Evolutionary conservation across 2,888 invertebrate genomes (phyloP).

Genomic region (Endomychus coccineus): DNA sequence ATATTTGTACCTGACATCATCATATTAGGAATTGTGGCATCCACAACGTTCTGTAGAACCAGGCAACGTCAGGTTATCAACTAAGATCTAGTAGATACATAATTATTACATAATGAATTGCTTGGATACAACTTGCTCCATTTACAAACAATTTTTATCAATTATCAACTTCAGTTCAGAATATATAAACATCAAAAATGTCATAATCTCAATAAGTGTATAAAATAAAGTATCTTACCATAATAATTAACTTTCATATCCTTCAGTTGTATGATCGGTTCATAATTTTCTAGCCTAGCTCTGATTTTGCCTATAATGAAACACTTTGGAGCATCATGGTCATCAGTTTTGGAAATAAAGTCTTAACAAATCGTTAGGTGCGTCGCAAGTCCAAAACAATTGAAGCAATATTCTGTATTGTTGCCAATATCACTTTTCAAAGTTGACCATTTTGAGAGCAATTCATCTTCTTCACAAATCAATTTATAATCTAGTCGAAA

Average conservation of each 20-base stretch:
- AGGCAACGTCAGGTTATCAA: no score
- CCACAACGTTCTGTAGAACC: no score
- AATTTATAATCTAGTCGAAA: conserved; percentile 53
- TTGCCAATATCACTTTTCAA: conserved; percentile 54
- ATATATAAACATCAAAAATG: no score
- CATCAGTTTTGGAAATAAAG: conserved; percentile 36
- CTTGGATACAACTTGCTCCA: no score
- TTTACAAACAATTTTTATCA: no score
- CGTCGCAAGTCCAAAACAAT: conserved; percentile 69
- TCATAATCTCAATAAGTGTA: no score
- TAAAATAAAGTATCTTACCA: no score
- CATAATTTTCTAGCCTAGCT: conserved; percentile 56
- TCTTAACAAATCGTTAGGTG: conserved; percentile 58
- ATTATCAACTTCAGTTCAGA: no score
- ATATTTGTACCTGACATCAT: no score
- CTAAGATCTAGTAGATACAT: no score
- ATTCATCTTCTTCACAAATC: conserved; percentile 52
- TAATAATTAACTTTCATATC: conserved; percentile 65
- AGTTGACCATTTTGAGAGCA: conserved; percentile 51
- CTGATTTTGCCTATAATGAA: conserved; percentile 48
- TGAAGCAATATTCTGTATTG: conserved; percentile 60
- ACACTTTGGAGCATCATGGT: conserved; percentile 45
- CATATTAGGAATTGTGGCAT: no score
- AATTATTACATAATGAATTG: no score
- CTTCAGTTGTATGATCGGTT: conserved; percentile 58